Evolutionary conservation across 1,140 invertebrate species (phyloP), one percentile per base, ranked within the genome.

Genomic region (Heliothis subflexa): DNA sequence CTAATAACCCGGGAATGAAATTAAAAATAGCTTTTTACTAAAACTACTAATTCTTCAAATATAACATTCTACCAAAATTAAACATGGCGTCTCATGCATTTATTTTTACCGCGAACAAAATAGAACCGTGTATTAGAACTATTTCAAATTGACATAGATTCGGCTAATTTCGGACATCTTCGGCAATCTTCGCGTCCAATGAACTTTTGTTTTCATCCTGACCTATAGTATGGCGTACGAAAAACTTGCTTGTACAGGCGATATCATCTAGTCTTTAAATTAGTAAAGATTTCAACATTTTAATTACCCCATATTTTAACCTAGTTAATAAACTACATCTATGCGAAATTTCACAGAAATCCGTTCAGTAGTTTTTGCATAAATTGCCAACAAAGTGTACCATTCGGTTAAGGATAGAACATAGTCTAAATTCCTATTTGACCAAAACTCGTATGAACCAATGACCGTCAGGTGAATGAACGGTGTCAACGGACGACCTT

Each of bases 61-160:
- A 40, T n/a, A 9, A 7, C 4, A 7, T 40, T 40, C 33, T 0
- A 40, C 33, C 33, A 59, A 25, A 71, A 71, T 52, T 13, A 54
- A 55, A 55, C 2, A 40, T 55, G 50, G 50, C 68, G n/a, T 28
- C 47, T 4, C 18, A 16, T 11, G 49, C 9, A 54, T 16, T 66
- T 18, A 49, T 59, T 25, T 59, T 40, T 21, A 49, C 16, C 11
- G 50, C 13, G 40, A 71, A 40, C 49, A 18, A 70, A 70, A 25
- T 68, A 16, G 14, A 52, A 45, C 7, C 61, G n/a, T 62, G 16
- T 33, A 47, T 18, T 47, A 66, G 55, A 21, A 66, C 70, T 61
- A 59, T 74, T 61, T 62, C 49, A 74, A 74, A 74, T 61, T 74
- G 72, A 62, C 72, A 74, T 74, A 74, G 57, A 74, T 74, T 71